Evolutionary conservation across 2,888 invertebrate genomes (phyloP).

Genomic region (Danaus chrysippus): DNA sequence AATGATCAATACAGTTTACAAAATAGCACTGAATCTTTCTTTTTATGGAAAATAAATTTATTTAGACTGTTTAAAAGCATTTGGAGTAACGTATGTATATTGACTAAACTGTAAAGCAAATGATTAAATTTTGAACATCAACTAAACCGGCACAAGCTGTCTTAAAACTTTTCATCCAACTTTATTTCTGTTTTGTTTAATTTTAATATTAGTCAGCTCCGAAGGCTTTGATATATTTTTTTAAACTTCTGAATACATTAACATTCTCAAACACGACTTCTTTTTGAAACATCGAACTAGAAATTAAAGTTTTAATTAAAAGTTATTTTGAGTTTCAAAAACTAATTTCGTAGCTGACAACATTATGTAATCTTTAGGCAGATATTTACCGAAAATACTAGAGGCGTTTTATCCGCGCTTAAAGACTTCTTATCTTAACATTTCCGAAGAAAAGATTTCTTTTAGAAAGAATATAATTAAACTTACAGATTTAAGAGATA

Average conservation of each 20-base stretch:
- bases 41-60: slow-evolving; percentile 76
- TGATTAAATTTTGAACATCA: too few species aligned
- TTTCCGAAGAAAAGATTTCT: too few species aligned
- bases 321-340: not conserved
- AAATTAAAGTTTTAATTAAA: not conserved
- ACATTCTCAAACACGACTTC: too few species aligned
- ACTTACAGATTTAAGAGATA: too few species aligned
- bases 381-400: slow-evolving; percentile 1
- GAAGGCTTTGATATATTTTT: not conserved
- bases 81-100: not conserved
- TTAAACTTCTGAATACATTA: not conserved
- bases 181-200: too few species aligned
- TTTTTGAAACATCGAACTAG: too few species aligned
- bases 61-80: slow-evolving; percentile 50
- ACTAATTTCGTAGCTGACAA: not conserved
- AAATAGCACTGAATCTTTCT: slow-evolving; percentile 55
- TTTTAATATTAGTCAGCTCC: too few species aligned
- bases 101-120: too few species aligned
- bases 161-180: too few species aligned
- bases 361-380: slow-evolving; percentile 1
- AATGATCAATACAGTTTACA: slow-evolving; percentile 76
- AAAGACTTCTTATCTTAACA: not conserved
- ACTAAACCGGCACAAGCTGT: too few species aligned
- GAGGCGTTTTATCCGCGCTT: not conserved
- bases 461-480: too few species aligned